A percentile compares a stretch with the other conserved stretches of the same genome.
Evolutionary conservation across 2,113 vertebrate genomes (phyloP).

Genomic region (Lepidothrix coronata): DNA sequence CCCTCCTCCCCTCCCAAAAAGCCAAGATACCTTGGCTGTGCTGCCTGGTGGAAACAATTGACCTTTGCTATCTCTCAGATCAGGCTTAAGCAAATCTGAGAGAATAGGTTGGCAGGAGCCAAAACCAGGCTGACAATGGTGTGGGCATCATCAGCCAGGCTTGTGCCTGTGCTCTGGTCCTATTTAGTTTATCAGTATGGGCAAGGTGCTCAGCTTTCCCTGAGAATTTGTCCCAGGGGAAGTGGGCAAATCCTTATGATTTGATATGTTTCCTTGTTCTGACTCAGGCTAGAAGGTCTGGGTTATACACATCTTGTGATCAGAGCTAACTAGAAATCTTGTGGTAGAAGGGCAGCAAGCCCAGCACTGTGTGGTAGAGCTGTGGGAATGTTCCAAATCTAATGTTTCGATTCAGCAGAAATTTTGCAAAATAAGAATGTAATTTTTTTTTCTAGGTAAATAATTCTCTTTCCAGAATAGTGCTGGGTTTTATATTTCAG

Average conservation of each 20-base stretch:
- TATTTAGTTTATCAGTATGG: accelerated
- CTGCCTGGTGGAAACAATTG: not conserved
- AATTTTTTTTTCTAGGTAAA: not conserved
- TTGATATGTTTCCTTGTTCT: not conserved
- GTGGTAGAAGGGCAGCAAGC: not conserved
- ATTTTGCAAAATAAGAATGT: not conserved
- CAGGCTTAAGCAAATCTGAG: not conserved
- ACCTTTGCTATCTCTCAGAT: not conserved
- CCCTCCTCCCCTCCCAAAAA: not conserved
- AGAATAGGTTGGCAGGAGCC: not conserved
- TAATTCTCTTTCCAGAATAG: not conserved
- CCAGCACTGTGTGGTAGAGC: not conserved
- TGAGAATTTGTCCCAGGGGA: not conserved
- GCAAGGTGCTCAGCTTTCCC: not conserved
- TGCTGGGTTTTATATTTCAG: not conserved
- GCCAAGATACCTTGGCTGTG: not conserved
- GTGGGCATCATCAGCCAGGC: not conserved
- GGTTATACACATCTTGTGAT: not conserved
- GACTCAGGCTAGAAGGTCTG: not conserved
- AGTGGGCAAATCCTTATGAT: not conserved
- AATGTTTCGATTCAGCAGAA: not conserved
- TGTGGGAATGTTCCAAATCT: not conserved
- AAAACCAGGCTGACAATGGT: not conserved
- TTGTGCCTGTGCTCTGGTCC: not conserved
- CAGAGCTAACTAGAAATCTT: not conserved